Conservation (phyloP, 2,888 invertebrate genomes). For the Andrena bucephala region DNA sequence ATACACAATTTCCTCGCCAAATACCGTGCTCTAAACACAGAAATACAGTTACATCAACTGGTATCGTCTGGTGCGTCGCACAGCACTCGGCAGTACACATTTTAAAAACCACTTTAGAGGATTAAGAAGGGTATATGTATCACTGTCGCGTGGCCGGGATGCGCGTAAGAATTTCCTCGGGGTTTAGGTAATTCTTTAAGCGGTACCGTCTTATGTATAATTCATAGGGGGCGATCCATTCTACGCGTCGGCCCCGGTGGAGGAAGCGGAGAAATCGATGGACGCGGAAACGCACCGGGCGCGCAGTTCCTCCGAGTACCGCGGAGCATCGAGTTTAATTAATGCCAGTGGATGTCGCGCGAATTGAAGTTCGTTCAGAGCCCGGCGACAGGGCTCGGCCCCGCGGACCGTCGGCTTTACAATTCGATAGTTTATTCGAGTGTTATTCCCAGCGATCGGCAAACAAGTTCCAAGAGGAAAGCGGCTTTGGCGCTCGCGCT, state of each 20-base stretch:
- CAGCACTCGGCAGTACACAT: background rate
- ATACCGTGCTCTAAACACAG: too few relatives aligned
- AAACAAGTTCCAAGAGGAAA: conserved; percentile 27
- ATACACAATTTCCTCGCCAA: too few relatives aligned
- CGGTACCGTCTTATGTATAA: conserved; percentile 25
- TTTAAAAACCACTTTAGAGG: background rate
- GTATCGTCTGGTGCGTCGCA: background rate
- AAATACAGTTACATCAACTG: too few relatives aligned
- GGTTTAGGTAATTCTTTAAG: conserved; percentile 9
- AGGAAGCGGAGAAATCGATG: conserved; percentile 15
- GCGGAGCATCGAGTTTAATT: conserved; percentile 28
- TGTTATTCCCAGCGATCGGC: conserved; percentile 33
- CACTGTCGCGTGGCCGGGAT: background rate
- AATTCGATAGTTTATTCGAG: conserved; percentile 29
- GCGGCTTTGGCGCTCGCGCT: conserved; percentile 22
- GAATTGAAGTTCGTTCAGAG: conserved; percentile 11
- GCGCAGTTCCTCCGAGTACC: background rate
- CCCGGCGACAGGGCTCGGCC: background rate
- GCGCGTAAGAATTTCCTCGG: conserved; percentile 6
- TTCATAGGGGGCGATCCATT: conserved; percentile 24
- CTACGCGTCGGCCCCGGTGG: background rate
- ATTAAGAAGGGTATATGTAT: conserved; percentile 8
- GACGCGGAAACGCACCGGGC: background rate
- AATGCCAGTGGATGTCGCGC: background rate
- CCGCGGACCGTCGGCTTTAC: background rate